Conservation (phyloP, 2,113 vertebrate genomes). For the Protomyctophum bolini region DNA sequence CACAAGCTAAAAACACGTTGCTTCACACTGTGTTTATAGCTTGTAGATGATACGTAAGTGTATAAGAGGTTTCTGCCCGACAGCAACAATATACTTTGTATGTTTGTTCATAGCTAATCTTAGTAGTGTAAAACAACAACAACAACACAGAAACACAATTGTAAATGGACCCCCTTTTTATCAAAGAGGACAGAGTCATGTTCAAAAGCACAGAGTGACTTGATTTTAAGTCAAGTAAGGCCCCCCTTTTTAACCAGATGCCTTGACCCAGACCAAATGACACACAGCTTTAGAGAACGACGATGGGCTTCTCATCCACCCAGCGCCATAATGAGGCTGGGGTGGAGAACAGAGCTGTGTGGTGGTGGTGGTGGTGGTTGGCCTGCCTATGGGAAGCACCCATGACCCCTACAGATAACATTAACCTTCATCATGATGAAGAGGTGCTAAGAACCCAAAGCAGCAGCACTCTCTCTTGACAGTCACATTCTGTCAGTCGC, state of each 20-base stretch:
- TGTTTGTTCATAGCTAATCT: no score
- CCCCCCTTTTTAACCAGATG: slow-evolving; percentile 27
- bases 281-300: slow-evolving; percentile 43
- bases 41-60: no score
- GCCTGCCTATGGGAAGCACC: slow-evolving; percentile 40
- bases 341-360: slow-evolving; percentile 49
- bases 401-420: slow-evolving; percentile 70
- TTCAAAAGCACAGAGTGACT: slow-evolving; percentile 15
- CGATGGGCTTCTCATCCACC: slow-evolving; percentile 49
- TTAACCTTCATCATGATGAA: slow-evolving; percentile 79
- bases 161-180: no score
- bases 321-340: slow-evolving; percentile 66
- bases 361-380: slow-evolving; percentile 13
- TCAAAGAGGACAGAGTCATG: slow-evolving; percentile 20
- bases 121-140: no score
- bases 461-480: slow-evolving; percentile 53
- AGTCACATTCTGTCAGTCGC: slow-evolving; percentile 68
- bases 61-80: no score
- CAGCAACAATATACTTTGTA: no score
- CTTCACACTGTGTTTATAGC: no score
- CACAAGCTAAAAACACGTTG: no score
- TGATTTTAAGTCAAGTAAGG: slow-evolving; percentile 37
- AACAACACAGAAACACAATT: no score
- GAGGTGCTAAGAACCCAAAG: slow-evolving; percentile 71
- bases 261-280: slow-evolving; percentile 34